phyloP scores from a whole-genome alignment of 2,797 vertebrate species.

The Lutjanus campechanus region DNA sequence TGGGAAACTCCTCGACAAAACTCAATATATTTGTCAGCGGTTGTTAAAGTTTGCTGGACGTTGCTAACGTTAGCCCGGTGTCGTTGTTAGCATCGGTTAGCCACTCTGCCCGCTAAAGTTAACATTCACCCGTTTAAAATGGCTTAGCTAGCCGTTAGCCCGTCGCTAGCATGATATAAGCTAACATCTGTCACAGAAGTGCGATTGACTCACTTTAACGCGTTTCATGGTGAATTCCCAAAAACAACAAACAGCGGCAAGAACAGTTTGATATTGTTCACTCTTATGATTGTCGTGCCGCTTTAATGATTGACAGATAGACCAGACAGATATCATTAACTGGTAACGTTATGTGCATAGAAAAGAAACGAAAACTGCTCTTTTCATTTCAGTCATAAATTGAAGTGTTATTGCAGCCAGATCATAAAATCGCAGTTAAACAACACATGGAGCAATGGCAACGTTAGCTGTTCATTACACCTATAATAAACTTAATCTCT shows the following conservation, averaged over 20 bases:
- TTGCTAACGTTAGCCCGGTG: constrained; percentile 13
- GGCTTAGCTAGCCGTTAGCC: not conserved
- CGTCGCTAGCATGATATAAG: not conserved
- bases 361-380: not conserved
- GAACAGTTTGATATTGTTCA: not conserved
- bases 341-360: not conserved
- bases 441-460: not conserved
- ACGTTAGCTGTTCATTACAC: not conserved
- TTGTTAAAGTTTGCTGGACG: constrained; percentile 4
- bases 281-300: rapidly evolving
- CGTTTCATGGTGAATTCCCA: not conserved
- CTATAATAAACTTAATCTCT: not conserved
- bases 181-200: not conserved
- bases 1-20: not conserved
- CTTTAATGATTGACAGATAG: too few relatives aligned
- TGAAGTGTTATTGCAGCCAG: not conserved
- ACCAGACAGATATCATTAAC: not conserved
- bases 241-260: not conserved
- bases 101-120: constrained; percentile 31
- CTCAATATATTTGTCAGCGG: not conserved
- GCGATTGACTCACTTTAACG: too few relatives aligned
- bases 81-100: constrained; percentile 63
- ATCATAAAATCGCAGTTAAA: not conserved
- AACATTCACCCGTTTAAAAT: not conserved
- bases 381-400: not conserved